A percentile compares a stretch with the other conserved stretches of the same genome.
phyloP scores from a whole-genome alignment of 2,888 invertebrate genomes.

The Suillia variegata region DNA sequence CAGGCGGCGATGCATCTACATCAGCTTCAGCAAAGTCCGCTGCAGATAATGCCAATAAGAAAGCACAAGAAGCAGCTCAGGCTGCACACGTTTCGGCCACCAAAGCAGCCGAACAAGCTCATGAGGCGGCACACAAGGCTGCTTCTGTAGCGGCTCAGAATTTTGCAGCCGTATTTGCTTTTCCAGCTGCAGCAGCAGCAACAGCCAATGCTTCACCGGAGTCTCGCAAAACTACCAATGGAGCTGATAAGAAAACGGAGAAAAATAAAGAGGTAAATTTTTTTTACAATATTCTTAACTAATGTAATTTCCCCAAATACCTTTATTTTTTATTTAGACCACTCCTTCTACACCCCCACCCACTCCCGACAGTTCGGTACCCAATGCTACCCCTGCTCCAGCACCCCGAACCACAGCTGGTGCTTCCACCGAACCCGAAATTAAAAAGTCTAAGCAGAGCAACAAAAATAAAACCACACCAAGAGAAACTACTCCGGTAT shows the following conservation, averaged over 20 bases:
- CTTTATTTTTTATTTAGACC: too few relatives aligned
- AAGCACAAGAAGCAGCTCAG: conserved; percentile 17
- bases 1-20: neutral
- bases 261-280: too few relatives aligned
- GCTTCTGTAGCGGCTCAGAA: neutral
- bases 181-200: neutral
- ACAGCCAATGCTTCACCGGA: conserved; percentile 22
- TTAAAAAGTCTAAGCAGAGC: conserved; percentile 12
- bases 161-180: neutral
- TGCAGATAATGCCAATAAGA: conserved; percentile 22
- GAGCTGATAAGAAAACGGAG: too few relatives aligned
- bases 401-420: neutral
- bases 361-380: conserved; percentile 5
- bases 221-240: too few relatives aligned
- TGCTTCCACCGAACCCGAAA: conserved; percentile 2
- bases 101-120: conserved; percentile 27
- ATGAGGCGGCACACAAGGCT: conserved; percentile 19
- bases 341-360: conserved; percentile 10
- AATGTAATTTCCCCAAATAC: too few relatives aligned
- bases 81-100: conserved; percentile 18
- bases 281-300: too few relatives aligned
- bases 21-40: conserved; percentile 14
- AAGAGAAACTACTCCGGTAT: conserved; percentile 35
- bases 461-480: conserved; percentile 21
- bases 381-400: conserved; percentile 12